Evolutionary conservation across 2,113 vertebrate genomes (phyloP).

Genomic region (Oenanthe oenanthe): DNA sequence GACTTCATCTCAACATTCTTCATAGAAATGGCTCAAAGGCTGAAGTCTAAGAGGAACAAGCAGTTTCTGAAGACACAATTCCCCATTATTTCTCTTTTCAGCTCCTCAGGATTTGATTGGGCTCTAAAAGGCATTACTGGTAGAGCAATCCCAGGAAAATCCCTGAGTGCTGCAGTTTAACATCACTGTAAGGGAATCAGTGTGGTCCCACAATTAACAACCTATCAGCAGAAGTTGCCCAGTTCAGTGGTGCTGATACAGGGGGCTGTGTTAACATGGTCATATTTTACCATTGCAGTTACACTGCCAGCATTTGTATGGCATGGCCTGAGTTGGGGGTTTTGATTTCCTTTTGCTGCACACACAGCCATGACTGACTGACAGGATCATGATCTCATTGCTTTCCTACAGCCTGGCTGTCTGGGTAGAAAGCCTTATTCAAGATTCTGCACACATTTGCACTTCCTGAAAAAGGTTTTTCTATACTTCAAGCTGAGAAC

Average conservation of each 20-base stretch:
- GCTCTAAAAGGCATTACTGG: not conserved
- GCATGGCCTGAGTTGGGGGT: not conserved
- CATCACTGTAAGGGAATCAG: not conserved
- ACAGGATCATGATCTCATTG: rapidly evolving
- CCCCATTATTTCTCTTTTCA: not conserved
- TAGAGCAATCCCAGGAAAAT: not conserved
- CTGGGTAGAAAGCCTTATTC: not conserved
- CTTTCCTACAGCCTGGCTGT: not conserved
- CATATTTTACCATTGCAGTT: not conserved
- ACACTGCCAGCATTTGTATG: rapidly evolving
- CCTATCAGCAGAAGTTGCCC: not conserved
- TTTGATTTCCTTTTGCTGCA: not conserved
- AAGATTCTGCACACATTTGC: rapidly evolving
- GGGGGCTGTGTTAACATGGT: not conserved
- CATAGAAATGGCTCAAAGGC: not conserved
- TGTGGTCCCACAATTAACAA: not conserved
- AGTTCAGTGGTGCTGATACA: rapidly evolving
- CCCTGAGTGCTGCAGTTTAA: not conserved
- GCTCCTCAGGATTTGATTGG: not conserved
- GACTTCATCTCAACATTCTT: not conserved
- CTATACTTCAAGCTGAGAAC: not conserved
- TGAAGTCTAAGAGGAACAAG: not conserved
- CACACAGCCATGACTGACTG: not conserved
- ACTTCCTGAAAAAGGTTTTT: not conserved
- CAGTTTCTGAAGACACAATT: not conserved